Evolutionary conservation across 2,797 vertebrate genomes (phyloP).

Genomic region (Naso thynnoides): DNA sequence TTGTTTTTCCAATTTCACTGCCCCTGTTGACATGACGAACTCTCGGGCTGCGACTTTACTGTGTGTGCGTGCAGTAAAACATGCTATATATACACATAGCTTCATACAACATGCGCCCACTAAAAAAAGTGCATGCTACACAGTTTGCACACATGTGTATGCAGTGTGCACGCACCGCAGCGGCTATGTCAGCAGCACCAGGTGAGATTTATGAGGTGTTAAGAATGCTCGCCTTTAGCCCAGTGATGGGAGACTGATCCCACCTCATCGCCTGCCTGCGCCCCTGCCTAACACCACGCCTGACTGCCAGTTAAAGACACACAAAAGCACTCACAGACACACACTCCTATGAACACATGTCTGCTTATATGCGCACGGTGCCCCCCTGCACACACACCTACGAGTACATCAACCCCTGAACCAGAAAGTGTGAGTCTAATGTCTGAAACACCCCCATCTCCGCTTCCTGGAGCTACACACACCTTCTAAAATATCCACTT

Average conservation of each 20-base stretch:
- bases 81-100: conserved; percentile 36
- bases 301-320: conserved; percentile 42
- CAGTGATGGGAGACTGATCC: conserved; percentile 65
- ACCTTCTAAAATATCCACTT: conserved; percentile 65
- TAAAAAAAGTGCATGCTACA: conserved; percentile 32
- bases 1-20: conserved; percentile 54
- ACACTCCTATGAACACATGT: conserved; percentile 10
- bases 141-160: conserved; percentile 16
- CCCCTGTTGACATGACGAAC: conserved; percentile 57
- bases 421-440: conserved; percentile 64
- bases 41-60: conserved; percentile 27
- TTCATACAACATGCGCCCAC: conserved; percentile 20
- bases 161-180: conserved; percentile 22
- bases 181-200: conserved; percentile 74
- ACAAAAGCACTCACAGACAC: conserved; percentile 26
- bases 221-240: conserved; percentile 77
- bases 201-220: conserved; percentile 86
- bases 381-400: background rate
- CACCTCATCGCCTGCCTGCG: conserved; percentile 37
- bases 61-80: conserved; percentile 48
- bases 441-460: conserved; percentile 53
- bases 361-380: background rate
- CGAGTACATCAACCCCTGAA: conserved; percentile 50
- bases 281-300: conserved; percentile 51
- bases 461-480: conserved; percentile 58